Evolutionary conservation across 2,797 vertebrate genomes (phyloP).

Genomic region (Poeciliopsis presidionis): DNA sequence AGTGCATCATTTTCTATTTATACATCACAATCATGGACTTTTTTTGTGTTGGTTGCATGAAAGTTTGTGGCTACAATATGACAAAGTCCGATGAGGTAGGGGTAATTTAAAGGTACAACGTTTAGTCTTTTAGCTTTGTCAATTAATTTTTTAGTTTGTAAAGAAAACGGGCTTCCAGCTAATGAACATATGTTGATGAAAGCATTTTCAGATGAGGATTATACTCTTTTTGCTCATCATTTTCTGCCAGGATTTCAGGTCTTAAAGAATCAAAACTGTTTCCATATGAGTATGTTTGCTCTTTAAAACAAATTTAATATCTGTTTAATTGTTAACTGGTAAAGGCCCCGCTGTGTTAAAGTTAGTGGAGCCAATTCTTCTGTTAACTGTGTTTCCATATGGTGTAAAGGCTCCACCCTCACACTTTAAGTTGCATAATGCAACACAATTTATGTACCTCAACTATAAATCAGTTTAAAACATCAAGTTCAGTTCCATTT

Average conservation of each 20-base stretch:
- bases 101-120: neutral
- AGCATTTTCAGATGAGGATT: constrained; percentile 15
- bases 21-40: neutral
- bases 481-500: neutral
- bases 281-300: constrained; percentile 48
- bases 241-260: constrained; percentile 22
- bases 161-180: neutral
- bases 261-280: constrained; percentile 21
- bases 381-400: constrained; percentile 63
- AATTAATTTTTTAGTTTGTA: neutral
- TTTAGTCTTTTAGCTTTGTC: neutral
- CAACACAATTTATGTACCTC: neutral
- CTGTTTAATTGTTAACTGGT: constrained; percentile 34
- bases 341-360: constrained; percentile 42
- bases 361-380: constrained; percentile 42
- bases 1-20: neutral
- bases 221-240: constrained; percentile 24
- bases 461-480: constrained; percentile 5
- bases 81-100: neutral
- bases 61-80: neutral
- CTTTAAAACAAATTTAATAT: constrained; percentile 52
- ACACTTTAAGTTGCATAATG: constrained; percentile 20
- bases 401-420: constrained; percentile 35
- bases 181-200: constrained; percentile 4
- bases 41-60: neutral